These are phyloP conservation scores for Gandaritis pyraliata DNA, from an alignment of 2,888 invertebrate species.

Conservation along the genomic window DNA sequence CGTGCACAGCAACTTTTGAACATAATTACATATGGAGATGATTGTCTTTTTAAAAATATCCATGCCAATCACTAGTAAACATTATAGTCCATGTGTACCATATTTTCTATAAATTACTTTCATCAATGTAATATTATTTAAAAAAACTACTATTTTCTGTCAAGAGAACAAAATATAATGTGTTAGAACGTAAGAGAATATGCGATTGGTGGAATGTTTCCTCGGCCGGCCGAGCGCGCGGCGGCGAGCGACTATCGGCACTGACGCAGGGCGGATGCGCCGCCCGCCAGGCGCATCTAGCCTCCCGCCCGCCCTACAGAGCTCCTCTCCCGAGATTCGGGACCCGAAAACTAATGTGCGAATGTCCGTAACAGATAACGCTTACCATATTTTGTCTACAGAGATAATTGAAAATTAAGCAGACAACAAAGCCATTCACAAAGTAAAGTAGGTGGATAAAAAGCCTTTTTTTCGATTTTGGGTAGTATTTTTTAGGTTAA, in stretches of 20 bases:
- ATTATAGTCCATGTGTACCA: background rate
- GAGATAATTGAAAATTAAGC: conserved; percentile 1
- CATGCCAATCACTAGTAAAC: conserved; percentile 19
- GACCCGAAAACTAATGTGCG: conserved; percentile 40
- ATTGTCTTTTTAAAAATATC: conserved; percentile 26
- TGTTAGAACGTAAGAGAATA: conserved; percentile 29
- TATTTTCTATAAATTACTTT: background rate
- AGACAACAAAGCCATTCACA: background rate
- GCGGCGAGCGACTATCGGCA: conserved; percentile 77
- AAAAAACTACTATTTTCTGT: conserved; percentile 14
- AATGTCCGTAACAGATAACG: conserved; percentile 2
- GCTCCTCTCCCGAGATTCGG: conserved; percentile 50
- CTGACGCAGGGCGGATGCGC: conserved; percentile 82
- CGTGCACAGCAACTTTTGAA: conserved; percentile 88
- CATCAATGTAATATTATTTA: background rate
- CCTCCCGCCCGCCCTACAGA: conserved; percentile 56
- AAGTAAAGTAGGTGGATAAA: no score
- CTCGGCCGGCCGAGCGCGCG: conserved; percentile 78
- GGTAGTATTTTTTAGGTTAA: no score
- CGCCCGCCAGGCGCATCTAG: conserved; percentile 76
- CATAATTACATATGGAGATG: conserved; percentile 78
- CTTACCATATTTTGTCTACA: background rate
- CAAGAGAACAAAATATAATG: conserved; percentile 44
- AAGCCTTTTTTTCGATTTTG: no score
- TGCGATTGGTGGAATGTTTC: conserved; percentile 48